Evolutionary conservation across 2,113 vertebrate species (phyloP), one percentile per base, ranked within the genome.

Genomic region (Thymallus thymallus): DNA sequence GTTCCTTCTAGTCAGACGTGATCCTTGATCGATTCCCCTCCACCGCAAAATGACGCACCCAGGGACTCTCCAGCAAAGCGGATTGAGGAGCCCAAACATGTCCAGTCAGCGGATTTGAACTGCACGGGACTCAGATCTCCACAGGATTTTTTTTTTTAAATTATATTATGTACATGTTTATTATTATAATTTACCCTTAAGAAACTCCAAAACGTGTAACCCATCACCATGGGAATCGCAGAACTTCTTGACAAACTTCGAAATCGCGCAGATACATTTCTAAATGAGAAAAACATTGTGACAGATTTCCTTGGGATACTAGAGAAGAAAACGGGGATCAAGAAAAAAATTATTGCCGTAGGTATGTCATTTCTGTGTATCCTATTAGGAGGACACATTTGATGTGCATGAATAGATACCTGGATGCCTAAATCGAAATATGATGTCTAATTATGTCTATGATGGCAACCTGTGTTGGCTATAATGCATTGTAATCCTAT

Each of bases 291-390:
- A 75, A 97, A 96, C 23, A 35, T 93, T 3, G 76, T 93, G 77
- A 94, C 94, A 0, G 92, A 95, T 24, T 81, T 92, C 30, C 90
- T 98, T 79, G 91, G 85, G 1, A 92, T 87, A 10, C 61, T 96
- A 69, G 96, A 98, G 88, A 89, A 93, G 76, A 94, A 86, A 71
- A 96, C 94, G 0, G 96, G 96, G 2, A 80, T 98, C 71, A 92
- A 83, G 84, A 95, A 95, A 86, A 90, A 93, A 76, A 93, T 95
- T 81, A 77, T 98, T 9, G 96, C 93, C 0, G 41, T 83, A n/a
- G 96, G 95, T 98, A 84, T 63, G 91, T 78, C 7, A 6, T 32
- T 66, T 51, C 26, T 5, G 2, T 23, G n/a, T 68, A 67, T 20
- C 24, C 56, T 2, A 46, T 51, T 46, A 41, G 9, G n/a, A 3